These are phyloP conservation scores for Endomychus coccineus DNA, from an alignment of 2,888 invertebrate species.

Conservation along the genomic window DNA sequence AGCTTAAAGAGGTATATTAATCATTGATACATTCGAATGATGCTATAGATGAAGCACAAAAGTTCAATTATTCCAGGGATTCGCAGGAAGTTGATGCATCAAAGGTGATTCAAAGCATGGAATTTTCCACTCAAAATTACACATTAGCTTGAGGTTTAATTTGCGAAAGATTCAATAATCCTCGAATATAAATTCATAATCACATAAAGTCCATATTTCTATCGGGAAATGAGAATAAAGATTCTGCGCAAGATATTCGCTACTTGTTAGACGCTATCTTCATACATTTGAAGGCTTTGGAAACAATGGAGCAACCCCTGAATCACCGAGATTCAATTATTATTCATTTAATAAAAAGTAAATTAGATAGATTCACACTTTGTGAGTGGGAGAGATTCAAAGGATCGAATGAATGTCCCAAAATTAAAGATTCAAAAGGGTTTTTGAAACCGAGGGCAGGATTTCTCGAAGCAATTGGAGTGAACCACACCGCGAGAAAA, in stretches of 20 bases:
- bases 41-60: too few relatives aligned
- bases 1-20: too few relatives aligned
- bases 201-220: not conserved
- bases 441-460: too few relatives aligned
- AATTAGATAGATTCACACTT: not conserved
- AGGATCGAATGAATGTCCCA: not conserved
- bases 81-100: too few relatives aligned
- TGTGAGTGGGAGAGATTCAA: not conserved
- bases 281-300: not conserved
- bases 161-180: not conserved
- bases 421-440: too few relatives aligned
- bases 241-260: not conserved
- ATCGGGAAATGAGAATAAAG: not conserved
- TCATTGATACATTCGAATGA: too few relatives aligned
- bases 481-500: too few relatives aligned
- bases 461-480: too few relatives aligned
- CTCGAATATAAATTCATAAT: not conserved
- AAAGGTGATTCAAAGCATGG: not conserved
- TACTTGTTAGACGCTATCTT: not conserved
- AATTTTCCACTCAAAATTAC: not conserved
- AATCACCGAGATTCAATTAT: not conserved
- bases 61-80: too few relatives aligned
- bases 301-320: not conserved
- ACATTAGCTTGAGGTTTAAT: not conserved
- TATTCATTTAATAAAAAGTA: too few relatives aligned